A percentile compares a stretch with the other conserved stretches of the same genome.
Evolutionary conservation across 2,797 vertebrate genomes (phyloP).

Genomic region (Scolopax rusticola): DNA sequence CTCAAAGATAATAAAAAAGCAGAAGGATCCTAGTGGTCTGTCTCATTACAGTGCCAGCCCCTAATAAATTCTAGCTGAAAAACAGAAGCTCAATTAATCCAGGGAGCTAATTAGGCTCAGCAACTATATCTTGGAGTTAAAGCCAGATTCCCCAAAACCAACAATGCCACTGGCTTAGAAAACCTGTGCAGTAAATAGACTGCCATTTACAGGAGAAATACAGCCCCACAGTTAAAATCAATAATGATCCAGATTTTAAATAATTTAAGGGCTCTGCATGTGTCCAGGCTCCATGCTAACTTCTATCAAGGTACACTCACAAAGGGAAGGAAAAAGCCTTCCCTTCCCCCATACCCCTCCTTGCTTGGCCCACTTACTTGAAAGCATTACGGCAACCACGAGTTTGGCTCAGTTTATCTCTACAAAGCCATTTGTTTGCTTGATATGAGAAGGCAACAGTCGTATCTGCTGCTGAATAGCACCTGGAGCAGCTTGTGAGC

Average conservation of each 20-base stretch:
- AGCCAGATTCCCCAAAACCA: background rate
- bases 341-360: background rate
- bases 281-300: background rate
- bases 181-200: background rate
- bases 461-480: background rate
- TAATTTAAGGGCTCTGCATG: background rate
- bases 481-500: background rate
- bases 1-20: background rate
- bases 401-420: background rate
- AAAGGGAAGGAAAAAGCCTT: background rate
- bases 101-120: constrained; percentile 44
- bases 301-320: background rate
- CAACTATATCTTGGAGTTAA: background rate
- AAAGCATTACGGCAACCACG: background rate
- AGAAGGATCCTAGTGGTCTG: background rate
- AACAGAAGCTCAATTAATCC: constrained; percentile 40
- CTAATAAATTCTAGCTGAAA: constrained; percentile 35
- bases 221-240: background rate
- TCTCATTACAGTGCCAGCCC: background rate
- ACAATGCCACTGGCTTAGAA: background rate
- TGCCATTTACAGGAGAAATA: background rate
- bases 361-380: background rate
- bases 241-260: background rate
- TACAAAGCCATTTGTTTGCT: background rate
- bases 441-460: background rate